These are phyloP conservation scores for Tachycineta bicolor DNA, from an alignment of 2,113 vertebrate genomes.

Conservation along the genomic window DNA sequence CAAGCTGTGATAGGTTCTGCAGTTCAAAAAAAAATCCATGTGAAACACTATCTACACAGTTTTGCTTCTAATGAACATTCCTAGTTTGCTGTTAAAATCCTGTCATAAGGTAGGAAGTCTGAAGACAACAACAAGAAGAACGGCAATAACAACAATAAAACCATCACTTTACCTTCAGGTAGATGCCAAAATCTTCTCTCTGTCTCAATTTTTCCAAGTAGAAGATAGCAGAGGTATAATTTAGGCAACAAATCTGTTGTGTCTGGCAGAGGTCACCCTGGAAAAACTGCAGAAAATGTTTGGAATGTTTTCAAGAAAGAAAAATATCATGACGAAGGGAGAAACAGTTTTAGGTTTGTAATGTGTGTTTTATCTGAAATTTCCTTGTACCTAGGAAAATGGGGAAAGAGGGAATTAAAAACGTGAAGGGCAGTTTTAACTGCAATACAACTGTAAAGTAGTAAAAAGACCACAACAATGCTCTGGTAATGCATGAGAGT, in stretches of 20 bases:
- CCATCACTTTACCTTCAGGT: slow-evolving; percentile 83
- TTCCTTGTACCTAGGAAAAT: neutral
- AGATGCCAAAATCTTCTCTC: slow-evolving; percentile 88
- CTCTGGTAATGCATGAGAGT: neutral
- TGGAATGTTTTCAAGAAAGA: neutral
- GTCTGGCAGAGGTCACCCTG: slow-evolving; percentile 84
- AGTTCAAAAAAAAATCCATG: neutral
- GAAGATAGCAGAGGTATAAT: slow-evolving; percentile 85
- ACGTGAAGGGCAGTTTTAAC: neutral
- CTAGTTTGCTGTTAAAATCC: neutral
- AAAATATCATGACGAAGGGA: neutral
- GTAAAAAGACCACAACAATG: neutral
- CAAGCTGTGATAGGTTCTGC: neutral
- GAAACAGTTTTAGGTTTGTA: neutral
- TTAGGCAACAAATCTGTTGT: slow-evolving; percentile 91
- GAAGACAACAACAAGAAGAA: neutral
- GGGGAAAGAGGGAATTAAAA: neutral
- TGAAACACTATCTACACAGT: neutral
- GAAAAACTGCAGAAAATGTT: slow-evolving; percentile 75
- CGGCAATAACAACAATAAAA: neutral
- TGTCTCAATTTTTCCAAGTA: slow-evolving; percentile 88
- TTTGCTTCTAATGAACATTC: neutral
- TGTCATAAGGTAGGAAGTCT: neutral
- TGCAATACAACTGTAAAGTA: neutral
- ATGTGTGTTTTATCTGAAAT: neutral